Conservation (phyloP, 2,797 vertebrate genomes). For the Tenualosa thibaudeaui region DNA sequence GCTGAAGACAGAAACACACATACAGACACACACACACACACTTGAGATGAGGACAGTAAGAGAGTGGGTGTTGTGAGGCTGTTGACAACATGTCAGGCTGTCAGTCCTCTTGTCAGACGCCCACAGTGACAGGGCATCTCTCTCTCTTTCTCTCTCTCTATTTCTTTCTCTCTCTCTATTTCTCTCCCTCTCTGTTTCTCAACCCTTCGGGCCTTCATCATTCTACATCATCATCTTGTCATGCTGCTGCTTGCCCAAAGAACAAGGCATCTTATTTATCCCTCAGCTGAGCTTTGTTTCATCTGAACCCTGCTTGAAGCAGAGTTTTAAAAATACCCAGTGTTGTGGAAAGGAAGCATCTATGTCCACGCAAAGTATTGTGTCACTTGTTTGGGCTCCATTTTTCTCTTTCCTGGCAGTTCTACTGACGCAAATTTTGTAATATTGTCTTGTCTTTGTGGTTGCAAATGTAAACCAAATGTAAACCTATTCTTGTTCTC, state of each 20-base stretch:
- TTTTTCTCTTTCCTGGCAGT: background rate
- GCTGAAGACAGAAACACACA: background rate
- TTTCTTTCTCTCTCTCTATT: background rate
- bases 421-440: background rate
- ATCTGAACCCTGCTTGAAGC: slow-evolving; percentile 7
- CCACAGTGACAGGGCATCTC: background rate
- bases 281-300: background rate
- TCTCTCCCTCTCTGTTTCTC: background rate
- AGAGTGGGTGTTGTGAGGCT: background rate
- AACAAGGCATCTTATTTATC: background rate
- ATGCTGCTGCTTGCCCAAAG: background rate
- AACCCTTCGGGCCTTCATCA: background rate
- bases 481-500: too few species aligned
- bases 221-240: background rate
- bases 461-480: background rate
- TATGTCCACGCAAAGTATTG: background rate
- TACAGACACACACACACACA: background rate
- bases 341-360: background rate
- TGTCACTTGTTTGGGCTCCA: background rate
- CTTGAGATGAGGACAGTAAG: background rate
- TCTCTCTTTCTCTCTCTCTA: background rate
- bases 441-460: background rate
- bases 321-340: background rate
- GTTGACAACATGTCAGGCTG: background rate
- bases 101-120: background rate